Evolutionary conservation across 2,888 invertebrate species (phyloP).

Genomic region (Acanthosepion lycidas): DNA sequence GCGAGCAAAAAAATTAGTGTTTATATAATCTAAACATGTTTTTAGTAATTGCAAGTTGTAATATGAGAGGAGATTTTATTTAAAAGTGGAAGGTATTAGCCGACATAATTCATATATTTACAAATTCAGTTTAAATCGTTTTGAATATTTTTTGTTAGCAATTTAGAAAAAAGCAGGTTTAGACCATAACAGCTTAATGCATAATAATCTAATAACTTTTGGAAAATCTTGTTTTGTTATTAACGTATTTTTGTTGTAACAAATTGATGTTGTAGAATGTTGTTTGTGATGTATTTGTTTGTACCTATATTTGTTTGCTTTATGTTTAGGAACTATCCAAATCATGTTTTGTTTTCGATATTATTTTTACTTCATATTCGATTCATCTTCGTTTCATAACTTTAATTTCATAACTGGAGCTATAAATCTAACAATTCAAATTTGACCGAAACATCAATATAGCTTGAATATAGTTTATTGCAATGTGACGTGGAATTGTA

Average conservation of each 20-base stretch:
- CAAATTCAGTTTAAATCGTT: not conserved
- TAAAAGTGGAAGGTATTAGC: not conserved
- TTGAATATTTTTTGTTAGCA: not conserved
- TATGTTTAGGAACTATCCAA: not conserved
- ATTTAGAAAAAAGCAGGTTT: not conserved
- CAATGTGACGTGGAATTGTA: too few species aligned
- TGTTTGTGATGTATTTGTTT: conserved; percentile 51
- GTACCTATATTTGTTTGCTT: not conserved
- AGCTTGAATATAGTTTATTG: too few species aligned
- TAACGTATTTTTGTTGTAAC: not conserved
- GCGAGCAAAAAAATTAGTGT: not conserved
- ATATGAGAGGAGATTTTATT: not conserved
- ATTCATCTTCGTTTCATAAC: not conserved
- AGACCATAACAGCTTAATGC: not conserved
- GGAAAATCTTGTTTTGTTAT: not conserved
- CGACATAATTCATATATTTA: not conserved
- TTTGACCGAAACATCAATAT: too few species aligned
- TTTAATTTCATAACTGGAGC: too few species aligned
- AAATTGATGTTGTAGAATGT: not conserved
- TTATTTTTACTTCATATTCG: too few species aligned
- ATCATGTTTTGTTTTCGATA: too few species aligned
- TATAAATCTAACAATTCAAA: not conserved
- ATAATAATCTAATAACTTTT: not conserved
- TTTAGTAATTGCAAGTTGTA: not conserved
- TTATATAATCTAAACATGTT: not conserved